Evolutionary conservation across 2,888 invertebrate genomes (phyloP).

Genomic region (Pardosa pseudoannulata): DNA sequence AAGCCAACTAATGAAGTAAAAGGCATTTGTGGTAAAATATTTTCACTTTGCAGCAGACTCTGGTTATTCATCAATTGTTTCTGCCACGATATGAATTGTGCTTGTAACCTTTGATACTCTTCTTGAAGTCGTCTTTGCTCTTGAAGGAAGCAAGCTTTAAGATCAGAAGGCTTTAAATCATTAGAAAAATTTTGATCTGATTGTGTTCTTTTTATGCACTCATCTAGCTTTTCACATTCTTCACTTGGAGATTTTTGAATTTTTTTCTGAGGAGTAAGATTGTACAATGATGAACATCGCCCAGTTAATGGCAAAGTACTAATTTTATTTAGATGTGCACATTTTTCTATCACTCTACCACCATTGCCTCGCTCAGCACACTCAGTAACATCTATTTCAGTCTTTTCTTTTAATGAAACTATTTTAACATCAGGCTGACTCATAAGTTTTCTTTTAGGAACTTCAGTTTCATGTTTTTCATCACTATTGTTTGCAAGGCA

Average conservation of each 20-base stretch:
- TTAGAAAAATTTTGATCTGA: constrained; percentile 64
- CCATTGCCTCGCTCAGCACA: background rate
- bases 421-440: constrained; percentile 53
- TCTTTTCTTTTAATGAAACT: constrained; percentile 50
- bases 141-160: constrained; percentile 46
- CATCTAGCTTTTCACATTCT: constrained; percentile 3
- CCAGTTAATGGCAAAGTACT: constrained; percentile 64
- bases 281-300: constrained; percentile 56
- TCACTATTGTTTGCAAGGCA: background rate
- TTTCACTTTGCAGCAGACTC: constrained; percentile 63
- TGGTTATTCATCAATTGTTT: constrained; percentile 65
- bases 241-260: constrained; percentile 13
- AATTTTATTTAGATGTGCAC: constrained; percentile 44
- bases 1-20: constrained; percentile 56
- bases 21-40: constrained; percentile 69
- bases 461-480: constrained; percentile 30
- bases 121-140: constrained; percentile 66
- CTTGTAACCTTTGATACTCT: constrained; percentile 58
- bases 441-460: constrained; percentile 32
- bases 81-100: constrained; percentile 69
- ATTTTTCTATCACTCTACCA: constrained; percentile 45
- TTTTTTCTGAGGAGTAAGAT: constrained; percentile 54
- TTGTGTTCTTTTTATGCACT: constrained; percentile 53
- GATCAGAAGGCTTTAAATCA: constrained; percentile 39
- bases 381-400: background rate